Base-by-base conservation (phyloP, 2,113 vertebrate species). In the Cinclus cinclus region DNA sequence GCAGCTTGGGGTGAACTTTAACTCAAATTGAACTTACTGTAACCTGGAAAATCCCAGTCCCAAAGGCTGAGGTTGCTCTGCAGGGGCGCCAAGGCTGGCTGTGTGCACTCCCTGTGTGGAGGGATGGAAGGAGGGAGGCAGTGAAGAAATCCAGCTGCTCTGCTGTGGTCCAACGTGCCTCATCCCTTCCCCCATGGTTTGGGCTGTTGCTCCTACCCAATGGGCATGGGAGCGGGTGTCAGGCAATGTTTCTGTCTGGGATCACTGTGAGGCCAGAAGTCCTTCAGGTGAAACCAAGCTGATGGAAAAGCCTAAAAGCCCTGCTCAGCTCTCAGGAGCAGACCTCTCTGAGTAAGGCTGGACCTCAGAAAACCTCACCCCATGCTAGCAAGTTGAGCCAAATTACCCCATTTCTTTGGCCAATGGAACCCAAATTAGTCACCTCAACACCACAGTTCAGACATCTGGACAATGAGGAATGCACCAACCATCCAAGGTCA, bases 141-240 rank as follows among this genome's bases (percentile, higher is more conserved):
- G 6, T 15, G 44, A 73, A 27, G 17, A 33, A 76, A 46, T 13
- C 39, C 46, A 71, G 64, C 31, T 25, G 46, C 50, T 49, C 2
- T 1, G 8, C 41, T 73, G 41, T 1, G 0, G 7, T 27, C 41
- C 16, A 31, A 16, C 25, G 10, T 1, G 1, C 8, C 3, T 1
- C 19, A 52, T 31, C 2, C 1, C 35, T 59, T 59, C 22, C 24
- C 1, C 0, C 35, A 11, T 2, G 25, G n/a, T 17, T 0, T 1
- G 0, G 74, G 49, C 52, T 70, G n/a, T 0, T 1, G 20, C 18
- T 80, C 23, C 62, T 49, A 68, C 28, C 1, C 2, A 44, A 19
- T 0, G 0, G 1, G 8, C 37, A 30, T 5, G 0, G 0, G 19
- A 53, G 23, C 0, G 0, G 3, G 2, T 9, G 25, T 35, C 27